Evolutionary conservation across 2,888 invertebrate species (phyloP).

Genomic region (Leucophenga maculata): DNA sequence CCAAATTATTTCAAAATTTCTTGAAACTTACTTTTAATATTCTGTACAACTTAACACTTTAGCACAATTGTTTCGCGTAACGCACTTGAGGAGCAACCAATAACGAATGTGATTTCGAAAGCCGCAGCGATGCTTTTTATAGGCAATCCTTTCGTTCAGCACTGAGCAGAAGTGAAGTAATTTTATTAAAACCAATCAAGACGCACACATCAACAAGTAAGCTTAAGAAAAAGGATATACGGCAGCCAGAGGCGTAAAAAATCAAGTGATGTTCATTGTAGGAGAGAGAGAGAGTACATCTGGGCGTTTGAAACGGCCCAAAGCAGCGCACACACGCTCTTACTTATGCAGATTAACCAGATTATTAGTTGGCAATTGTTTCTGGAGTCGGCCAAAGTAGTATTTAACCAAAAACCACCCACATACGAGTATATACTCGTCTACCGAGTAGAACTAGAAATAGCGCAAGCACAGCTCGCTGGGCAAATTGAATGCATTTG

Average conservation of each 20-base stretch:
- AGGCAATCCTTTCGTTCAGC: slow-evolving; percentile 24
- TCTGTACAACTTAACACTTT: neutral
- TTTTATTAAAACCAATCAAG: slow-evolving; percentile 41
- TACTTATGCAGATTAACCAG: slow-evolving; percentile 65
- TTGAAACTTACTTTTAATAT: neutral
- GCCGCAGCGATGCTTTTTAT: slow-evolving; percentile 47
- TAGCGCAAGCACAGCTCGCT: slow-evolving; percentile 29
- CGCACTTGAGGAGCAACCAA: neutral
- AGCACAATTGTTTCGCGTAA: neutral
- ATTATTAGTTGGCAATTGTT: slow-evolving; percentile 70
- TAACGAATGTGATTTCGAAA: slow-evolving; percentile 6
- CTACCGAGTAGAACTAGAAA: neutral
- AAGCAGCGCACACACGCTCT: slow-evolving; percentile 37
- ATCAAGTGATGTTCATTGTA: neutral
- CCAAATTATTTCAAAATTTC: neutral
- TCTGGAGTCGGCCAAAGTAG: slow-evolving; percentile 49
- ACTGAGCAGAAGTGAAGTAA: slow-evolving; percentile 35
- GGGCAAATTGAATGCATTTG: slow-evolving; percentile 71
- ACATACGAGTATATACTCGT: slow-evolving; percentile 26
- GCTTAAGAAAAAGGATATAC: slow-evolving; percentile 9
- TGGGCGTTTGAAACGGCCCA: neutral
- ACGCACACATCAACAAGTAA: slow-evolving; percentile 38
- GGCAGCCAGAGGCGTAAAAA: neutral
- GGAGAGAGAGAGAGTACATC: slow-evolving; percentile 3
- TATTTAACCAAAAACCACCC: slow-evolving; percentile 43